These are phyloP conservation scores for Musca domestica DNA, from an alignment of 1,140 invertebrate genomes.

Conservation along the genomic window DNA sequence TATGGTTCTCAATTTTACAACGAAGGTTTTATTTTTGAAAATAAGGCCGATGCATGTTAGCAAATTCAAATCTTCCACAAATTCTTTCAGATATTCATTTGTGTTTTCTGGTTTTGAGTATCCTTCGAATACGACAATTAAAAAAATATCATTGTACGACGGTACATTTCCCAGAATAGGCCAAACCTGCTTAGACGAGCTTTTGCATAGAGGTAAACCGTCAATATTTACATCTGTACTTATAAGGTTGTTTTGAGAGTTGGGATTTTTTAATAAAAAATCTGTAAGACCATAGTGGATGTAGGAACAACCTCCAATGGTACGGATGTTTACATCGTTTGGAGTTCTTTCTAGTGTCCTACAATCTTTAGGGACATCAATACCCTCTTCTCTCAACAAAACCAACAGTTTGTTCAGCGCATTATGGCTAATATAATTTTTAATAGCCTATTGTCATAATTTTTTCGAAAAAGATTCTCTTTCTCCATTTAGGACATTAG, in stretches of 20 bases:
- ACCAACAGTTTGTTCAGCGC: no score
- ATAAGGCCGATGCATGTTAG: neutral
- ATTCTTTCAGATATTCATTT: neutral
- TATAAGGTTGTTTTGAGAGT: neutral
- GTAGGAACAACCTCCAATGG: no score
- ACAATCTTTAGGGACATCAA: no score
- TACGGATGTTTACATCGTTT: no score
- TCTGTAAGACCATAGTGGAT: neutral
- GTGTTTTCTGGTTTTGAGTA: neutral
- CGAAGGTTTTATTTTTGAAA: neutral
- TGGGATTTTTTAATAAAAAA: neutral
- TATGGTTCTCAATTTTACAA: neutral
- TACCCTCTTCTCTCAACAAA: no score
- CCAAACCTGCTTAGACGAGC: neutral
- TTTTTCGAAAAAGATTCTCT: no score
- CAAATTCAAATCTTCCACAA: neutral
- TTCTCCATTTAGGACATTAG: no score
- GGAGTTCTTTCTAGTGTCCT: no score
- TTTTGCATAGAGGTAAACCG: neutral
- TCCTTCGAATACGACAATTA: neutral
- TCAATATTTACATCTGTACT: neutral
- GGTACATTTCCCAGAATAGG: neutral
- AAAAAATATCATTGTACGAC: neutral
- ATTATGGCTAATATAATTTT: no score
- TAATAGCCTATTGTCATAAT: no score